Conservation (phyloP, 2,888 invertebrate species). For the Eretmocerus hayati region DNA sequence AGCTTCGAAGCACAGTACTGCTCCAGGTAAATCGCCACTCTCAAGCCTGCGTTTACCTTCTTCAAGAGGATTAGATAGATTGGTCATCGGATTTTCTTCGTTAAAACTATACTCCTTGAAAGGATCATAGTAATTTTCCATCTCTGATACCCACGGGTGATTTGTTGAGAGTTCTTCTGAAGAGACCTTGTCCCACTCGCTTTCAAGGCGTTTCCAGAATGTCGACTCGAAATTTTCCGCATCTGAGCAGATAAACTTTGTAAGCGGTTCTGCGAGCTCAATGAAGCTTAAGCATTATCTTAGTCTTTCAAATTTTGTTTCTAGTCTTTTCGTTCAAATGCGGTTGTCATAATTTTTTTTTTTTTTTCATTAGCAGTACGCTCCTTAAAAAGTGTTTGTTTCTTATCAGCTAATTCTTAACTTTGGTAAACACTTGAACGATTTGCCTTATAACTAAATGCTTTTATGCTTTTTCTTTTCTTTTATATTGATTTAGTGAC, state of each 20-base stretch:
- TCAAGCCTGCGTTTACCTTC: slow-evolving; percentile 77
- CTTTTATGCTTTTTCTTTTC: slow-evolving; percentile 8
- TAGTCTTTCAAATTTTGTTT: slow-evolving; percentile 4
- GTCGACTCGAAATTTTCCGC: slow-evolving; percentile 49
- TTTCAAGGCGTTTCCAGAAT: slow-evolving; percentile 60
- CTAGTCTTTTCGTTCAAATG: slow-evolving; percentile 10
- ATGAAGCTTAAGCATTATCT: not conserved
- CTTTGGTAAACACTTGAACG: slow-evolving; percentile 2
- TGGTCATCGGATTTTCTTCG: slow-evolving; percentile 79
- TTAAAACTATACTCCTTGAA: slow-evolving; percentile 72
- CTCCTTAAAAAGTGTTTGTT: no score
- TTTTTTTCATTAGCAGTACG: not conserved
- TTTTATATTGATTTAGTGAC: slow-evolving; percentile 15
- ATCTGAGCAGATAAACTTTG: slow-evolving; percentile 24
- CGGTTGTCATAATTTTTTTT: slow-evolving; percentile 3
- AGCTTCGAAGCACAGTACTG: slow-evolving; percentile 93
- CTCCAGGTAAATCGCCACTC: slow-evolving; percentile 88
- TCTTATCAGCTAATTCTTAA: not conserved
- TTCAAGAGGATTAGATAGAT: slow-evolving; percentile 70
- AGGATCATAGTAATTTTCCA: slow-evolving; percentile 56
- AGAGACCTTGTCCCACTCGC: slow-evolving; percentile 74
- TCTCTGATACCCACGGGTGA: slow-evolving; percentile 68
- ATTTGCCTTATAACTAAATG: not conserved
- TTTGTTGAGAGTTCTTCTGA: slow-evolving; percentile 51
- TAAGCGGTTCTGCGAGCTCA: no score